Percentiles rank a stretch among this genome's conserved stretches.
Evolutionary conservation across 2,113 vertebrate genomes (phyloP).

Genomic region (Micromys minutus): DNA sequence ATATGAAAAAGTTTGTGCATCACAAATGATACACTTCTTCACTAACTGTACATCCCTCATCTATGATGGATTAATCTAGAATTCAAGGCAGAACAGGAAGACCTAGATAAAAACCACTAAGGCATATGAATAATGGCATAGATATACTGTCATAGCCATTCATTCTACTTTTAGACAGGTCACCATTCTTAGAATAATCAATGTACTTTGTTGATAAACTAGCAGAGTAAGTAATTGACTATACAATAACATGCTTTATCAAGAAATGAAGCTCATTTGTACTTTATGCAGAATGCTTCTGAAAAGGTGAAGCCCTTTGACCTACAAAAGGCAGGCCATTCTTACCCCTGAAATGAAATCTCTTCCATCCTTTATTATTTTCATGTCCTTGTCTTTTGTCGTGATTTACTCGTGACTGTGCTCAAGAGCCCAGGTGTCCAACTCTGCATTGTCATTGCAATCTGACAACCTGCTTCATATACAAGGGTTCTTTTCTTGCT

Average conservation of each 20-base stretch:
- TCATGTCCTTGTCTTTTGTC: neutral
- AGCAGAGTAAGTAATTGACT: no score
- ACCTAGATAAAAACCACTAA: neutral
- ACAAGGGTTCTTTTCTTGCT: neutral
- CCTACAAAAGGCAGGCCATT: constrained; percentile 38
- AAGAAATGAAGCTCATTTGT: constrained; percentile 18
- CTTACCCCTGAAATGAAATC: neutral
- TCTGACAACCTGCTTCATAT: neutral
- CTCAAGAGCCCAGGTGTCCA: neutral
- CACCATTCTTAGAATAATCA: neutral
- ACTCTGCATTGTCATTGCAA: neutral
- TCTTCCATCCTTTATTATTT: neutral
- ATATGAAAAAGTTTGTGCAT: neutral
- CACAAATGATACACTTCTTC: no score
- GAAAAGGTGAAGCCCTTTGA: neutral
- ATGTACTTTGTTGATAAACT: neutral
- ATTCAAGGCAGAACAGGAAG: neutral
- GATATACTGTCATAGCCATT: no score
- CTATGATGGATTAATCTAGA: neutral
- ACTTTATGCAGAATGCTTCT: constrained; percentile 39
- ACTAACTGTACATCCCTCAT: neutral
- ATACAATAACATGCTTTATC: neutral
- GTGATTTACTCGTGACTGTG: neutral
- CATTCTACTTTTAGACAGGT: constrained; percentile 13
- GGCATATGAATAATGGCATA: neutral